Conservation (phyloP, 2,797 vertebrate genomes). For the Lutjanus campechanus region DNA sequence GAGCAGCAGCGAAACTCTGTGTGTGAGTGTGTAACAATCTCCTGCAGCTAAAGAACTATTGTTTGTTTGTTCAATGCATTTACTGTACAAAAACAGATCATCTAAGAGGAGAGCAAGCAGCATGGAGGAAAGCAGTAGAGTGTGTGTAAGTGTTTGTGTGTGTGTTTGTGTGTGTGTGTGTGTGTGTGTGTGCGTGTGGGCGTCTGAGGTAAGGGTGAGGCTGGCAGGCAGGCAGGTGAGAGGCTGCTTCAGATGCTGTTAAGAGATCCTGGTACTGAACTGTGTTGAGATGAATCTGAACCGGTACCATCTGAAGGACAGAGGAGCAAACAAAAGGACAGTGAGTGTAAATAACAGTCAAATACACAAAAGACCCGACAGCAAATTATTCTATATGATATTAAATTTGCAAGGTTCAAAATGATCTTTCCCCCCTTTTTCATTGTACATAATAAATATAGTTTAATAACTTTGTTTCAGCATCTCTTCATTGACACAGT, state of each 20-base stretch:
- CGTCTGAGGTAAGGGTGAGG: conserved; percentile 54
- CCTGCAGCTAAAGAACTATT: conserved; percentile 61
- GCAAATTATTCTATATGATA: too few relatives aligned
- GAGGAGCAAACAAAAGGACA: neutral
- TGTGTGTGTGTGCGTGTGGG: conserved; percentile 36
- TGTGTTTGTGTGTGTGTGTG: conserved; percentile 21
- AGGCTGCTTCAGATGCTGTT: conserved; percentile 84
- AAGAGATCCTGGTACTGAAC: conserved; percentile 82
- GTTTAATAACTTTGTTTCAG: too few relatives aligned
- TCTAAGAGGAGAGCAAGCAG: conserved; percentile 70
- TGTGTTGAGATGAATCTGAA: conserved; percentile 83
- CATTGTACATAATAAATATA: too few relatives aligned
- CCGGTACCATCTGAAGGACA: conserved; percentile 75
- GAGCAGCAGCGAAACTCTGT: conserved; percentile 61
- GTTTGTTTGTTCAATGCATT: conserved; percentile 59
- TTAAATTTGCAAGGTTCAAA: too few relatives aligned
- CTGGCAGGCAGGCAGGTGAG: conserved; percentile 62
- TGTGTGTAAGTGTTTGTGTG: conserved; percentile 27
- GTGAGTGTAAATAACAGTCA: neutral
- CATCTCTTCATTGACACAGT: too few relatives aligned
- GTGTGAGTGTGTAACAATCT: conserved; percentile 52
- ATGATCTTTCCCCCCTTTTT: too few relatives aligned
- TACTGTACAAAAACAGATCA: conserved; percentile 74
- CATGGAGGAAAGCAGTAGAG: conserved; percentile 58
- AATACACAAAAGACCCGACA: neutral